Percentiles rank a stretch among this genome's conserved stretches.
phyloP scores from a whole-genome alignment of 2,888 invertebrate genomes.

The Drosophila nigricruria region DNA sequence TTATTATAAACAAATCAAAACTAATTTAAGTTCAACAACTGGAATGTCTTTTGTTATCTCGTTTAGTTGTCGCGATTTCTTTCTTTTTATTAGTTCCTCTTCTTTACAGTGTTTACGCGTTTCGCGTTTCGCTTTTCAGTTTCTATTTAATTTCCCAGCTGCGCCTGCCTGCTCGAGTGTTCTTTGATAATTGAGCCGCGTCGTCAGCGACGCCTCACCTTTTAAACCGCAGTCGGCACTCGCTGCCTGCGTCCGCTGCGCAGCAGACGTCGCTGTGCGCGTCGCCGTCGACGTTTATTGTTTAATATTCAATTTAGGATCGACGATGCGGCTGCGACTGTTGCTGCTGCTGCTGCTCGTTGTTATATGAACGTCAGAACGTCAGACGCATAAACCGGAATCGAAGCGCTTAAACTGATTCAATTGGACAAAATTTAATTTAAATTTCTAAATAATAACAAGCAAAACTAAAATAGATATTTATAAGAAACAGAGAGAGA shows the following conservation, averaged over 20 bases:
- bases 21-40: conserved; percentile 45
- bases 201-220: conserved; percentile 31
- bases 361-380: conserved; percentile 21
- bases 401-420: conserved; percentile 60
- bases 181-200: conserved; percentile 59
- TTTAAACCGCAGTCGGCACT: conserved; percentile 46
- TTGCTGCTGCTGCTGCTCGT: neutral
- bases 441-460: conserved; percentile 27
- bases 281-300: conserved; percentile 50
- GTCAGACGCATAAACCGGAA: conserved; percentile 58
- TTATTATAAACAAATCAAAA: conserved; percentile 42
- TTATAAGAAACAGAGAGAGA: neutral
- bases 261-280: conserved; percentile 1
- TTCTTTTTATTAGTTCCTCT: conserved; percentile 11
- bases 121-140: conserved; percentile 27
- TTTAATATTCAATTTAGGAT: conserved; percentile 69
- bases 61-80: conserved; percentile 33
- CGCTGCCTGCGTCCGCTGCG: conserved; percentile 5
- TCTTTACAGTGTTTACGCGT: conserved; percentile 26
- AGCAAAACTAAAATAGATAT: neutral
- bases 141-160: conserved; percentile 34
- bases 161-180: conserved; percentile 49
- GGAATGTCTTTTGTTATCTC: conserved; percentile 62
- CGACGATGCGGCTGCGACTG: conserved; percentile 1
- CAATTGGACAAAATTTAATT: conserved; percentile 59